Conservation (phyloP, 2,113 vertebrate genomes). For the Percopsis transmontana region DNA sequence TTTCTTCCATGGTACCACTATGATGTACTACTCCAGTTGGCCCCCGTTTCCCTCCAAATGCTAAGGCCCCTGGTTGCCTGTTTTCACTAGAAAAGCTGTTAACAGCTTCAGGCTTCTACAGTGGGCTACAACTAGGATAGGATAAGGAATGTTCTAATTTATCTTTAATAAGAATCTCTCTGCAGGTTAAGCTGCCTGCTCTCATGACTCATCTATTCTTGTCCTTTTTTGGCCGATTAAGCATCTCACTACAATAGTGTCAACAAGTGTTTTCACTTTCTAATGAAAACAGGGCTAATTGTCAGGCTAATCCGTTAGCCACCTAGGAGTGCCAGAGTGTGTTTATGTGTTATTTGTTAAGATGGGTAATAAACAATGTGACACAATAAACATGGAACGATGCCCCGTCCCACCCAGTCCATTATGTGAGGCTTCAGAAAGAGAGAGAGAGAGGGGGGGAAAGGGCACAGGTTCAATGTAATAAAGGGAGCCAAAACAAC, state of each 20-base stretch:
- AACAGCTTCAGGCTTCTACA: conserved; percentile 36
- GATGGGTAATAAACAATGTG: conserved; percentile 13
- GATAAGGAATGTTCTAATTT: conserved; percentile 21
- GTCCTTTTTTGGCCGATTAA: not conserved
- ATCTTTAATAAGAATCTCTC: conserved; percentile 62
- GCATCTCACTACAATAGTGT: not conserved
- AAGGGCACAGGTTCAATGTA: conserved; percentile 32
- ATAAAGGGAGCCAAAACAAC: conserved; percentile 62
- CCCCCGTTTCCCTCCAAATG: conserved; percentile 38
- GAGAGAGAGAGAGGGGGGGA: conserved; percentile 20
- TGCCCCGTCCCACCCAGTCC: not conserved
- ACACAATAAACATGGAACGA: conserved; percentile 23
- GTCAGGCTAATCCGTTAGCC: not conserved
- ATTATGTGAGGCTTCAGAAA: not conserved
- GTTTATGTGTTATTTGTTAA: conserved; percentile 1
- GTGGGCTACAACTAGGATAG: conserved; percentile 49
- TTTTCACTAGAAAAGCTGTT: conserved; percentile 14
- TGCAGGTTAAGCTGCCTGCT: conserved; percentile 38
- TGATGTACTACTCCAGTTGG: conserved; percentile 45
- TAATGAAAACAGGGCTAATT: not conserved
- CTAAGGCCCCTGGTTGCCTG: conserved; percentile 26
- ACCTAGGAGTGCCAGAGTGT: not conserved
- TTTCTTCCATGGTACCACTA: conserved; percentile 32
- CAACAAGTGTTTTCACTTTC: not conserved
- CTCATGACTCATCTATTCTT: conserved; percentile 49